phyloP scores from a whole-genome alignment of 2,888 invertebrate genomes.

The Amphipoea lucens region DNA sequence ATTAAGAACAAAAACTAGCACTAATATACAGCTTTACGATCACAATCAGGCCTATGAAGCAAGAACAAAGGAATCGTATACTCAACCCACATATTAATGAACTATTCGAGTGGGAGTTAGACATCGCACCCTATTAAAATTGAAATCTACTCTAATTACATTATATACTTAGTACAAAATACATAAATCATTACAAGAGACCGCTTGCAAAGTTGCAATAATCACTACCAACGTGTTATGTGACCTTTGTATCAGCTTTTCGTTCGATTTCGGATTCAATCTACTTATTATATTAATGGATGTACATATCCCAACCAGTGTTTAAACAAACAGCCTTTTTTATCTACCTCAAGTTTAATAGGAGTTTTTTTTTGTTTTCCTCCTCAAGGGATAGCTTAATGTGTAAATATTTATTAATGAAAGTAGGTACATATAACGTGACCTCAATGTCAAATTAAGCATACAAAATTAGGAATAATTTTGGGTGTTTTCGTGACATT shows the following conservation, averaged over 20 bases:
- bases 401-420: slow-evolving; percentile 59
- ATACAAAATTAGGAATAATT: slow-evolving; percentile 62
- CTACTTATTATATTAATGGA: neutral
- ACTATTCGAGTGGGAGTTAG: slow-evolving; percentile 35
- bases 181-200: slow-evolving; percentile 37
- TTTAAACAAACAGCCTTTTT: slow-evolving; percentile 14
- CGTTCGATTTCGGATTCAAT: slow-evolving; percentile 31
- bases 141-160: slow-evolving; percentile 42
- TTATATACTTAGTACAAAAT: slow-evolving; percentile 17
- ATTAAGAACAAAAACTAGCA: slow-evolving; percentile 58
- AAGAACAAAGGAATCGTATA: slow-evolving; percentile 56
- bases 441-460: slow-evolving; percentile 64
- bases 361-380: slow-evolving; percentile 30
- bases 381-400: slow-evolving; percentile 41
- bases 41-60: slow-evolving; percentile 63
- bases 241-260: slow-evolving; percentile 48
- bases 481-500: slow-evolving; percentile 57
- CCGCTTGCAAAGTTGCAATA: slow-evolving; percentile 14
- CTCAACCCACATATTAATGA: slow-evolving; percentile 49
- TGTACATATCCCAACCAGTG: slow-evolving; percentile 11
- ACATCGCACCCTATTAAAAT: slow-evolving; percentile 47
- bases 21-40: slow-evolving; percentile 61
- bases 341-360: neutral
- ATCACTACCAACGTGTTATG: slow-evolving; percentile 44
- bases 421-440: slow-evolving; percentile 49